Conservation (phyloP, 2,113 vertebrate genomes). For the Gasterosteus nipponicus region DNA sequence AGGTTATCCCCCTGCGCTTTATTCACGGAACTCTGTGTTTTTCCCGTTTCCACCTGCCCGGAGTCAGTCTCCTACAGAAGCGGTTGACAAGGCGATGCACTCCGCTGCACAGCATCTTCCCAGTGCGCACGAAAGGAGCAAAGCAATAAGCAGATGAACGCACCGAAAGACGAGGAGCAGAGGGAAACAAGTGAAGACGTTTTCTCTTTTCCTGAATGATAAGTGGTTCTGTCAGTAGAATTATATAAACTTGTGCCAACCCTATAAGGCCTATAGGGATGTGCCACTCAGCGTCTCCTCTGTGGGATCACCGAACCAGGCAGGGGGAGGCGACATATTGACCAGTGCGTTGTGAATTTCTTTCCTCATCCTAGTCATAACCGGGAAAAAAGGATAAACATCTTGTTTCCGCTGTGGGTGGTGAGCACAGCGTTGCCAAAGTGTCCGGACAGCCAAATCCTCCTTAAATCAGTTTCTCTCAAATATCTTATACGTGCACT, state of each 20-base stretch:
- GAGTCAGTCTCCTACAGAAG: conserved; percentile 72
- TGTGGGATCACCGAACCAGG: neutral
- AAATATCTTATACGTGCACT: conserved; percentile 17
- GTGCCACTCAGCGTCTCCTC: neutral
- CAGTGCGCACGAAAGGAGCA: conserved; percentile 14
- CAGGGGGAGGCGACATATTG: conserved; percentile 11
- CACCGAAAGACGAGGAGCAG: conserved; percentile 17
- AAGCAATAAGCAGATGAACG: conserved; percentile 34
- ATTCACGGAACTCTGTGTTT: conserved; percentile 45
- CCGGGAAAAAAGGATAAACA: conserved; percentile 35
- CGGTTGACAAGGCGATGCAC: conserved; percentile 48
- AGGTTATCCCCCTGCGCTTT: conserved; percentile 42
- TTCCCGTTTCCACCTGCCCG: conserved; percentile 52
- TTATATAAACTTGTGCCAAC: neutral
- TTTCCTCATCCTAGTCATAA: conserved; percentile 38
- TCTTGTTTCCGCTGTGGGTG: conserved; percentile 56
- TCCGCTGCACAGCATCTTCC: conserved; percentile 55
- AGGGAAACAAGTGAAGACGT: conserved; percentile 9
- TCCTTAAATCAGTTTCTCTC: conserved; percentile 23
- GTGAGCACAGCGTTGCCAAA: conserved; percentile 15
- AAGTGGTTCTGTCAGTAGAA: conserved; percentile 28
- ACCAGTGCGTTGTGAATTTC: neutral
- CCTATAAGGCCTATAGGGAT: neutral
- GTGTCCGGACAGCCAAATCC: conserved; percentile 37
- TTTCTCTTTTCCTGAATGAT: conserved; percentile 38